Base-by-base conservation (phyloP, 92 coral and sea anemone genomes). In the Pocillopora meandrina region DNA sequence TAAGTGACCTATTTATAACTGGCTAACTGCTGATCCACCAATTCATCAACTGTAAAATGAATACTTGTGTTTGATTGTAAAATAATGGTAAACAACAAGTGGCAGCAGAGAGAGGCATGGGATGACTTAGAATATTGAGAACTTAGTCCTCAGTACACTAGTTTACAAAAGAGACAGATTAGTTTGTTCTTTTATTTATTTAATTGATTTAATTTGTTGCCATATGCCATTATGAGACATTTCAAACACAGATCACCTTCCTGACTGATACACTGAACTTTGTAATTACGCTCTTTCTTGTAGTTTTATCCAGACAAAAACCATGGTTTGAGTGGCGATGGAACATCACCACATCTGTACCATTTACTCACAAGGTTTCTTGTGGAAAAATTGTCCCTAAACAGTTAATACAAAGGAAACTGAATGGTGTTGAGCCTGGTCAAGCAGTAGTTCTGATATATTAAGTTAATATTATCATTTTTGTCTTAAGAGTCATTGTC, bases 301-400 rank as follows among this genome's bases (percentile, higher is more conserved):
- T 70, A 95, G 99, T 94, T 92, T 75, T 96, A 96, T 84, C 93
- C 99, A 1, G 99, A 96, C 91, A 94, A 88, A 82, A 91, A 91
- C 47, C 99, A 96, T 69, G 85, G 95, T 19, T 84, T 96, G 36
- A 74, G 81, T 81, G 98, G 96, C 17, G 73, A 23, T 12, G 70
- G 78, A 78, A 87, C 94, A 31, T 76, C 88, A 26, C 70, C 81
- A 17, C 98, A 94, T 84, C 83, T 94, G 59, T 94, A 87, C 83
- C 78, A 78, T 59, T 81, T 92, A 49, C 89, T 96, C 49, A 90
- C 95, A 77, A 86, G 87, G 73, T 96, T 90, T 89, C 91, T 96
- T 34, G 82, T 84, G 33, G 89, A 89, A 23, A 95, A 92, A 61
- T 89, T 96, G 83, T 61, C 86, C 23, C 49, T 83, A 13, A 61